phyloP scores from a whole-genome alignment of 2,888 invertebrate genomes.

The Caenorhabditis wallacei region DNA sequence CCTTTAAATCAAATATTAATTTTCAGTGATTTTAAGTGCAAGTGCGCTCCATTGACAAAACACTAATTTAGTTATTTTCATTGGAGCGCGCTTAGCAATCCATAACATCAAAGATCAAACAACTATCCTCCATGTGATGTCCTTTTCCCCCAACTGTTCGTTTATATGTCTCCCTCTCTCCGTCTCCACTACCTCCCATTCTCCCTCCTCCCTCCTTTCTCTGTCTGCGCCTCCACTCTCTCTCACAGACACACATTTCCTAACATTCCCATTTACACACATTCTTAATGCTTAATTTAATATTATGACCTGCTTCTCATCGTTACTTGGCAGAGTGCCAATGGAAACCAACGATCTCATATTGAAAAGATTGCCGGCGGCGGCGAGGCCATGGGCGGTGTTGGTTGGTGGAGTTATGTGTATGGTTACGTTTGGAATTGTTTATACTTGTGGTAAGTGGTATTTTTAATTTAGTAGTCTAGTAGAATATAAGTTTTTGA shows the following conservation, averaged over 20 bases:
- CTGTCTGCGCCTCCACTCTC: neutral
- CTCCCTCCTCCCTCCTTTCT: neutral
- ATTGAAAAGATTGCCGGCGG: slow-evolving; percentile 71
- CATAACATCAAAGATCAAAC: slow-evolving; percentile 46
- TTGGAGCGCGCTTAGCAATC: too few relatives aligned
- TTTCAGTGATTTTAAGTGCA: too few relatives aligned
- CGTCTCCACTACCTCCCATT: neutral
- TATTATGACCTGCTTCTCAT: slow-evolving; percentile 22
- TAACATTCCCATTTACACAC: neutral
- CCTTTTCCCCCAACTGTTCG: slow-evolving; percentile 8
- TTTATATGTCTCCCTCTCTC: neutral
- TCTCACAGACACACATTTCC: neutral
- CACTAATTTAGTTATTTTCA: too few relatives aligned
- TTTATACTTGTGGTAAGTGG: slow-evolving; percentile 82
- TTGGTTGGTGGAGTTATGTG: slow-evolving; percentile 77
- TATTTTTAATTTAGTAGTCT: slow-evolving; percentile 1
- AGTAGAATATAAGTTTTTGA: too few relatives aligned
- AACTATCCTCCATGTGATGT: neutral
- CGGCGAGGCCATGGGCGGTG: slow-evolving; percentile 72
- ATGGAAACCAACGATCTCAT: slow-evolving; percentile 81
- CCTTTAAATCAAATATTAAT: too few relatives aligned
- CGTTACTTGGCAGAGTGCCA: slow-evolving; percentile 45
- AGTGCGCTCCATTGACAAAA: too few relatives aligned
- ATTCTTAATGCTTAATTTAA: neutral
- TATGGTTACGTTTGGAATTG: slow-evolving; percentile 79